phyloP scores from a whole-genome alignment of 1,140 invertebrate genomes.

The Cydia splendana region DNA sequence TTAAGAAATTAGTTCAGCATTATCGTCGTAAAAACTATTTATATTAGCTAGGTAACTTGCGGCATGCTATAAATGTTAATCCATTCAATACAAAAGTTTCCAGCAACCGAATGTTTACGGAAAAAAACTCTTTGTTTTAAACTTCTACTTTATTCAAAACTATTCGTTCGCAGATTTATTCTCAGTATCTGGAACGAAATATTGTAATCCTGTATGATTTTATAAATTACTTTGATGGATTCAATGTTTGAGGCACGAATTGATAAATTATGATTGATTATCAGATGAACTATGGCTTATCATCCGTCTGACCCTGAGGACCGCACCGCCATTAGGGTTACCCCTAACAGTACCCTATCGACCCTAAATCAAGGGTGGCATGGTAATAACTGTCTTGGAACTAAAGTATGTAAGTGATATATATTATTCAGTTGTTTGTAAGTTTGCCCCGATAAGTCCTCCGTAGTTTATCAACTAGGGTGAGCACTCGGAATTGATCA shows the following conservation, averaged over 20 bases:
- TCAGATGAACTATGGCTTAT: not conserved
- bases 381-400: conserved; percentile 24
- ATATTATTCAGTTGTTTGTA: conserved; percentile 26
- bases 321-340: conserved; percentile 12
- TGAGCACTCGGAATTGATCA: not conserved
- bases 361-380: conserved; percentile 29
- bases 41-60: too few relatives aligned
- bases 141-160: too few relatives aligned
- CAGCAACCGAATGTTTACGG: too few relatives aligned
- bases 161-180: too few relatives aligned
- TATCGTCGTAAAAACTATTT: too few relatives aligned
- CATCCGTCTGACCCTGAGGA: not conserved
- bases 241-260: not conserved
- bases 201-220: too few relatives aligned
- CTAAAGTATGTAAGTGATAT: conserved; percentile 29
- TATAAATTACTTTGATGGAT: not conserved
- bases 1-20: too few relatives aligned
- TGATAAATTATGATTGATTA: conserved; percentile 28
- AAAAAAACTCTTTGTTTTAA: too few relatives aligned
- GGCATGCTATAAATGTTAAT: too few relatives aligned
- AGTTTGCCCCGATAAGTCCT: conserved; percentile 27
- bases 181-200: too few relatives aligned
- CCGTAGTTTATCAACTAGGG: not conserved
- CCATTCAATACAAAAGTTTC: too few relatives aligned
- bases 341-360: conserved; percentile 25